phyloP scores from a whole-genome alignment of 2,113 vertebrate species.

The Gavialis gangeticus region DNA sequence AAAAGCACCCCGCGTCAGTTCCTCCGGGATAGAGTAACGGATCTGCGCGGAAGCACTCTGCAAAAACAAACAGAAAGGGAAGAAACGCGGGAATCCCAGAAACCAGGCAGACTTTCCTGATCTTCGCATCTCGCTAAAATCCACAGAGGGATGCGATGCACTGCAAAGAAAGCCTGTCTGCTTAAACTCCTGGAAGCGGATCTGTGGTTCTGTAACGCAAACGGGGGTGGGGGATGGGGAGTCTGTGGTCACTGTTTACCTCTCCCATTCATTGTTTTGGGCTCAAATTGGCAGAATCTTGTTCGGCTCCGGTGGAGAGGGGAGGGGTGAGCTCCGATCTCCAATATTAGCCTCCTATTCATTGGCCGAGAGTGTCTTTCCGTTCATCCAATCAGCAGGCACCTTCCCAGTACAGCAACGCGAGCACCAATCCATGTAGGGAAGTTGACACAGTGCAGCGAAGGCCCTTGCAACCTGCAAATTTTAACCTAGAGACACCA shows the following conservation, averaged over 20 bases:
- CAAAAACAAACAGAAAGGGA: conserved; percentile 85
- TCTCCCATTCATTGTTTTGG: conserved; percentile 78
- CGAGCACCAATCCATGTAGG: conserved; percentile 61
- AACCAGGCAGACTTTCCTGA: conserved; percentile 75
- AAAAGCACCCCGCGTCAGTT: conserved; percentile 77
- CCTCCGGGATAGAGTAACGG: conserved; percentile 81
- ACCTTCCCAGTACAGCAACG: conserved; percentile 68
- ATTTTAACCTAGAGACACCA: conserved; percentile 26
- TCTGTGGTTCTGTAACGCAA: background rate
- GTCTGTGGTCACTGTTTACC: conserved; percentile 69
- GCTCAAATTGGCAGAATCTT: conserved; percentile 34
- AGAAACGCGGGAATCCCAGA: conserved; percentile 82
- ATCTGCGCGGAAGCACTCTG: conserved; percentile 81
- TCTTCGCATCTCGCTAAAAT: conserved; percentile 78
- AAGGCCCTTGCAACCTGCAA: conserved; percentile 8
- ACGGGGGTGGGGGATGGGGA: conserved; percentile 26
- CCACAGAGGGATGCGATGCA: conserved; percentile 59
- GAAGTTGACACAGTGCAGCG: background rate
- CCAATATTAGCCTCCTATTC: conserved; percentile 45
- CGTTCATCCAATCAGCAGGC: conserved; percentile 62
- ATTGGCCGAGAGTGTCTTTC: conserved; percentile 61
- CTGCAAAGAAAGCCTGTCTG: background rate
- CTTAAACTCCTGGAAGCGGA: background rate
- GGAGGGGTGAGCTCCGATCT: conserved; percentile 36
- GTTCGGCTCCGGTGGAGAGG: conserved; percentile 9